Conservation (phyloP, 2,113 vertebrate species). For the Mastomys natalensis region DNA sequence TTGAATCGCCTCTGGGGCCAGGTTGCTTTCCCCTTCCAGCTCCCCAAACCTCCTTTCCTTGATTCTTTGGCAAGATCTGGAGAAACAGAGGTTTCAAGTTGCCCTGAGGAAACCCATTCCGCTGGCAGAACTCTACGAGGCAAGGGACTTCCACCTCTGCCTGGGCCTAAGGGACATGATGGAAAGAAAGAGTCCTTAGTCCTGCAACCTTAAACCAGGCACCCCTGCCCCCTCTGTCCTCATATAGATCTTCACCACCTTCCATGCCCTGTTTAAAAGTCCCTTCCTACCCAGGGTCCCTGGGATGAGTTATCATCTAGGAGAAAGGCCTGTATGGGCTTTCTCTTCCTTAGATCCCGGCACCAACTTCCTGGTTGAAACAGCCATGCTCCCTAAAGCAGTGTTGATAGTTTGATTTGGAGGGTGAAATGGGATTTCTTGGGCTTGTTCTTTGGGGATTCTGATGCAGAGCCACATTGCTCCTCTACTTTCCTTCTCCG, state of each 20-base stretch:
- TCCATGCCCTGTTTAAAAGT: not conserved
- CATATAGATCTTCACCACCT: not conserved
- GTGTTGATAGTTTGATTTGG: not conserved
- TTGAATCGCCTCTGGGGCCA: not conserved
- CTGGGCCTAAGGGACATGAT: not conserved
- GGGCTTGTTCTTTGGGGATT: not conserved
- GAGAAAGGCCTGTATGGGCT: not conserved
- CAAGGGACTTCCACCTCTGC: not conserved
- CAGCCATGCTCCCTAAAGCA: not conserved
- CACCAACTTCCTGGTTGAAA: not conserved
- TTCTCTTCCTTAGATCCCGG: not conserved
- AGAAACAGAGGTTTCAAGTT: not conserved
- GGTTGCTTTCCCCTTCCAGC: not conserved
- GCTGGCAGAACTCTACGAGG: slow-evolving; percentile 32
- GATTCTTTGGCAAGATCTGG: slow-evolving; percentile 4
- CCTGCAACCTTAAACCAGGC: not conserved
- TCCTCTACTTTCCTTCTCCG: accelerated
- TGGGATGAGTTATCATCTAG: not conserved
- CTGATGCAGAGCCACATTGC: not conserved
- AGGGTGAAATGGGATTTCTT: not conserved
- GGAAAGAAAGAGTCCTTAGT: not conserved
- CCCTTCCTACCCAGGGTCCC: not conserved
- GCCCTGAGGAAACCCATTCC: not conserved
- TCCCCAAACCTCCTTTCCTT: slow-evolving; percentile 30
- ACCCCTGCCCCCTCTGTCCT: not conserved